Evolutionary conservation across 2,888 invertebrate species (phyloP), one percentile per base, ranked within the genome.

Genomic region (Napeogenes inachia): DNA sequence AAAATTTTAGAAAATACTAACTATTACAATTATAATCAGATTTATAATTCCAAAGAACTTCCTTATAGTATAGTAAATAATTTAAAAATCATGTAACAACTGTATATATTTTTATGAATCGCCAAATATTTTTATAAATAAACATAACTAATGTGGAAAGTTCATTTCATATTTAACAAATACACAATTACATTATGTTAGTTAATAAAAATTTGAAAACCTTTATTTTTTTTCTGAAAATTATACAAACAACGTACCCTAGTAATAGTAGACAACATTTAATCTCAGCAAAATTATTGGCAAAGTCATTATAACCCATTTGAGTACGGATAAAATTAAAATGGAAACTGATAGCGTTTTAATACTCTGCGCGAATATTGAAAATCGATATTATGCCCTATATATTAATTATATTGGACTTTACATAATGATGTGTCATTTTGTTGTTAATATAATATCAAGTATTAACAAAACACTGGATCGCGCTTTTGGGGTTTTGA

Each of bases 341-440:
- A 56, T 56, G 56, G 30, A 60, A 32, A 53, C 56, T 46, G 56
- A 56, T 60, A 56, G 42, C 53, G 42, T 56, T 56, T 56, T 60
- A 50, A 60, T 56, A 53, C 46, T 46, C 46, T 21, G 35, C 45
- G 50, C 42, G 46, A 56, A 56, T 60, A 60, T 55, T 54, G 59
- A 60, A 54, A 54, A 55, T 60, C 59, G 33, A 60, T 60, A 60
- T n/a, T 53, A 10, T 30, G 30, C 30, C 42, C 50, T 50, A 50
- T 50, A 50, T 50, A 5, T 50, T 50, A 30, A 50, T 42, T 50
- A 50, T 50, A 30, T 21, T 50, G 47, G 30, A 50, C 30, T 50
- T 30, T 30, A 30, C 50, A 50, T 50, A 50, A 50, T 30, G 50
- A 50, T 50, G 50, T 50, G 30, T 6, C 30, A 50, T 50, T 50